Evolutionary conservation across 2,888 invertebrate species (phyloP).

Genomic region (Sipha maydis): DNA sequence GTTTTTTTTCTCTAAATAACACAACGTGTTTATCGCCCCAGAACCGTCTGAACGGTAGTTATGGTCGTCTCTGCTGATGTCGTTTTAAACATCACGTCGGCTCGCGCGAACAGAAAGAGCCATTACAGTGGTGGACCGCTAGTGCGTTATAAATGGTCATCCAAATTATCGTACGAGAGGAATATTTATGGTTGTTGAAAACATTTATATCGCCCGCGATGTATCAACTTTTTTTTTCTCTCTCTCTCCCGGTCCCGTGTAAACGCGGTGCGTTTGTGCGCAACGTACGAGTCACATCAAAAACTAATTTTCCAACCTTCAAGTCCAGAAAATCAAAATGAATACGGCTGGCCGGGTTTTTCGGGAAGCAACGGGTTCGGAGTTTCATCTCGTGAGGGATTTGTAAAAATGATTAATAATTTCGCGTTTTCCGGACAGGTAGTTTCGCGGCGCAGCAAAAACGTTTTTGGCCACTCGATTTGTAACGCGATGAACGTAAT

Average conservation of each 20-base stretch:
- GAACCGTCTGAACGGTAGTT: too few species aligned
- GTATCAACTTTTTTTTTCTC: background rate
- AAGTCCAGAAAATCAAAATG: constrained; percentile 44
- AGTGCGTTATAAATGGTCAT: background rate
- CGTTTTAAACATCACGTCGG: background rate
- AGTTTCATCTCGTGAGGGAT: background rate
- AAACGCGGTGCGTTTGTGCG: background rate
- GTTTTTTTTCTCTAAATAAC: background rate
- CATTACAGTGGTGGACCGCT: background rate
- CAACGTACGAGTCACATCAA: constrained; percentile 6
- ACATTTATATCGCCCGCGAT: constrained; percentile 12
- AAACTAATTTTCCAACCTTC: constrained; percentile 54
- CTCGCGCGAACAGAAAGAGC: background rate
- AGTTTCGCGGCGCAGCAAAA: background rate
- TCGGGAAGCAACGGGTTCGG: background rate
- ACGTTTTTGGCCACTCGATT: background rate
- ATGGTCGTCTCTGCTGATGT: too few species aligned
- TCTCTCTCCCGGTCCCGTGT: background rate
- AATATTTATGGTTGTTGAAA: background rate
- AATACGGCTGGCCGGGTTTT: constrained; percentile 32
- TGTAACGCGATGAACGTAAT: background rate
- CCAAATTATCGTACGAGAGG: background rate
- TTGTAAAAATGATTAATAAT: constrained; percentile 15
- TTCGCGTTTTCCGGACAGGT: constrained; percentile 11
- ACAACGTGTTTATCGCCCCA: background rate